Evolutionary conservation across 2,888 invertebrate genomes (phyloP), one percentile per base, ranked within the genome.

Genomic region (Elmis aenea): DNA sequence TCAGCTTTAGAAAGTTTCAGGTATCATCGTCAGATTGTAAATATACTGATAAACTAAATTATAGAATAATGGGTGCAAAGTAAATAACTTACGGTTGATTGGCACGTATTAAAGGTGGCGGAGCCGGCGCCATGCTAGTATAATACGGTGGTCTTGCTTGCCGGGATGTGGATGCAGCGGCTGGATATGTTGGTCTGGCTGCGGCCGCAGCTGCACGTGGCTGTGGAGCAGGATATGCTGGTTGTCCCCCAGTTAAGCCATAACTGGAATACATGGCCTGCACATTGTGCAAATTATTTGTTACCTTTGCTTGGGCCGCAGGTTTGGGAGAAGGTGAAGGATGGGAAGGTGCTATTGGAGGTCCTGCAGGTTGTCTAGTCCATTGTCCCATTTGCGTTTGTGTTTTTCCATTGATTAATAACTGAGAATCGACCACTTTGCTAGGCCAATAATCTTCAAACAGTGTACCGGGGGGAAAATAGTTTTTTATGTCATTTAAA

Each of bases 391-490:
- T 66, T 38, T 65, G 66, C 18, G 60, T 63, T 24, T 66, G 63
- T 38, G 79, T 79, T 59, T 83, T 81, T 21, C 81, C 79, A 30
- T 76, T 78, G 52, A 87, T 79, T 26, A 88, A 68, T 11, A 88
- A 72, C 62, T 87, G 86, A 0, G 85, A 82, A 57, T 89, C 89
- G 46, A 87, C 81, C 38, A 87, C 85, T 69, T 90, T 89, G 61
- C 83, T 85, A 0, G 92, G 92, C 92, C 92, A 92, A 66, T 91
- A 92, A 57, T 91, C 90, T 62, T 92, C 91, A 61, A 92, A 92
- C 52, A 84, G 80, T 0, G 91, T 91, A 13, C 88, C 88, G 5
- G 85, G 85, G 1, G 90, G 90, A 57, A 92, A 91, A 62, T 91
- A 91, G 64, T 86, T 86, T 63, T 87, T 88, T 54, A 92, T 89